phyloP scores from a whole-genome alignment of 2,113 vertebrate genomes.

The Nesoenas mayeri region DNA sequence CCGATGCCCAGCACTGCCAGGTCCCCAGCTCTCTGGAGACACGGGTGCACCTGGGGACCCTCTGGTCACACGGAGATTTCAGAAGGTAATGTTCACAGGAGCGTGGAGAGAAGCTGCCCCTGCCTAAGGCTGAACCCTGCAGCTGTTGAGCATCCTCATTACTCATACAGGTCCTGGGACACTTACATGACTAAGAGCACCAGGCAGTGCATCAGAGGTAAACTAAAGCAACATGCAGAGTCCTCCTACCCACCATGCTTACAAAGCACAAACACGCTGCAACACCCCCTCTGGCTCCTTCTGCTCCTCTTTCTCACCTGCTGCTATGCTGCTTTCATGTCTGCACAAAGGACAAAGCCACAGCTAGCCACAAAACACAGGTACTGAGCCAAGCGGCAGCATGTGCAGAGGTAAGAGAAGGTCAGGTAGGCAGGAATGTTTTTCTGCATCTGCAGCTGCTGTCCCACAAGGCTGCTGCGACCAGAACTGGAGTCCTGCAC shows the following conservation, averaged over 20 bases:
- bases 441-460: neutral
- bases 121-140: neutral
- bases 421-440: neutral
- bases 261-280: neutral
- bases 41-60: accelerated
- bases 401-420: neutral
- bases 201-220: neutral
- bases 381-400: neutral
- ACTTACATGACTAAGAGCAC: slow-evolving; percentile 6
- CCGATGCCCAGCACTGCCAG: neutral
- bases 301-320: neutral
- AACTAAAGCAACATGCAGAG: neutral
- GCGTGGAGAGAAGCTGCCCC: neutral
- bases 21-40: neutral
- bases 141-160: neutral
- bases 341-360: neutral
- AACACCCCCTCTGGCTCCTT: neutral
- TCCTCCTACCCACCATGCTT: neutral
- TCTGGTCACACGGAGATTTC: neutral
- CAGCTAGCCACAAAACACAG: neutral
- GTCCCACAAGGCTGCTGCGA: neutral
- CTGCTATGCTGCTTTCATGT: neutral
- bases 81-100: neutral
- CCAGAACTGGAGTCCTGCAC: neutral
- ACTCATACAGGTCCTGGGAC: neutral